phyloP scores from a whole-genome alignment of 2,797 vertebrate genomes.

The Anabacerthia variegaticeps region DNA sequence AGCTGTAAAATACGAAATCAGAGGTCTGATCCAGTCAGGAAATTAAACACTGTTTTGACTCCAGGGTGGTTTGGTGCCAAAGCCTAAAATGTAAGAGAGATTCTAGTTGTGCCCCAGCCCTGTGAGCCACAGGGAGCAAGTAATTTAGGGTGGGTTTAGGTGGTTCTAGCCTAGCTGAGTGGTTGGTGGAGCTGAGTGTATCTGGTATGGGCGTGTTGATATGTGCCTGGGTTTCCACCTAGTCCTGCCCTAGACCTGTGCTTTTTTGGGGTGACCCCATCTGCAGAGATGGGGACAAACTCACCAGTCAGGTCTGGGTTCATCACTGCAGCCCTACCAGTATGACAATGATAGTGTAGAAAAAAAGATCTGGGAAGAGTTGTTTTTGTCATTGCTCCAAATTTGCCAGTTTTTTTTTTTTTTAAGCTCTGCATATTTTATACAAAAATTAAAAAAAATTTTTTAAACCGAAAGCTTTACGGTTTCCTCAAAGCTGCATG shows the following conservation, averaged over 20 bases:
- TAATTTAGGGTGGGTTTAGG: not conserved
- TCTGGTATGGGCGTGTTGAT: not conserved
- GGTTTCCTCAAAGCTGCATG: not conserved
- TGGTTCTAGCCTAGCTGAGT: not conserved
- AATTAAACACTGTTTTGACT: not conserved
- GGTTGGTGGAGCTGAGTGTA: not conserved
- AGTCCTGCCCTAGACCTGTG: not conserved
- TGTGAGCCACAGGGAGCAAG: not conserved
- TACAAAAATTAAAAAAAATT: no score
- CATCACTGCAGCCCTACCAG: not conserved
- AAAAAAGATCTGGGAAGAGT: not conserved
- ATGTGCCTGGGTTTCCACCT: not conserved
- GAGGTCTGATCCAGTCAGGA: not conserved
- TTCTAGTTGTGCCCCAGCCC: not conserved
- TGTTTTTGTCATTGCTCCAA: not conserved
- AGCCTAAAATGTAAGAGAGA: not conserved
- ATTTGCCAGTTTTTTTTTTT: not conserved
- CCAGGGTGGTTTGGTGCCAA: not conserved
- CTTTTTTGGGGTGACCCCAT: not conserved
- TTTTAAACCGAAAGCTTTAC: not conserved
- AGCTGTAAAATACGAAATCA: not conserved
- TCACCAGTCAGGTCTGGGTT: not conserved
- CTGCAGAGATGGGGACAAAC: not conserved
- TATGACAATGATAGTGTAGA: accelerated
- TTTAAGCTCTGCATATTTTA: not conserved